Evolutionary conservation across 2,797 vertebrate genomes (phyloP).

Genomic region (Myotis vivesi): DNA sequence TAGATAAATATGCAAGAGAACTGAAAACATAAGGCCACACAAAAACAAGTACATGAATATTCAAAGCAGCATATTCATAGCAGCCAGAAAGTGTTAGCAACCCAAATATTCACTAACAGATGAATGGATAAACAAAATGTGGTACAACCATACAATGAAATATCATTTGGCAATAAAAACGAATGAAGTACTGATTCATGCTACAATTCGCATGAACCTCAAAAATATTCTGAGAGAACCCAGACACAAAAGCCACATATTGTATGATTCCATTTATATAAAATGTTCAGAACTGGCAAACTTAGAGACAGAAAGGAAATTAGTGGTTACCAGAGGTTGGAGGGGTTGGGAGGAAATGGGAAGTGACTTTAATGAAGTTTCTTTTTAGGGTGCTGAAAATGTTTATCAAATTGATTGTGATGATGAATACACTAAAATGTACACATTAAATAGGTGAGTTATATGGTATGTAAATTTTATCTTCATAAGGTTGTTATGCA

Average conservation of each 20-base stretch:
- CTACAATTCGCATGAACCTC: not conserved
- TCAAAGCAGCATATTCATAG: not conserved
- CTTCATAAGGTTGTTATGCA: not conserved
- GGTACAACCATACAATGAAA: not conserved
- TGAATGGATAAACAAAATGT: not conserved
- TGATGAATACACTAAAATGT: not conserved
- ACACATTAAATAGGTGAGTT: not conserved
- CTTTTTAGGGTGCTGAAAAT: constrained; percentile 8
- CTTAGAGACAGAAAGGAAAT: not conserved
- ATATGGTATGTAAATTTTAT: not conserved
- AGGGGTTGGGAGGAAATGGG: not conserved
- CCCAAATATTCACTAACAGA: not conserved
- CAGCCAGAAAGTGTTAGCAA: not conserved
- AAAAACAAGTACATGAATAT: not conserved
- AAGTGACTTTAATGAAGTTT: not conserved
- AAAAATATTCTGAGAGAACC: not conserved
- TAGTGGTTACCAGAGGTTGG: not conserved
- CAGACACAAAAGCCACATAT: not conserved
- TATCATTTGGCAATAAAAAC: not conserved
- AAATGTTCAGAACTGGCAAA: not conserved
- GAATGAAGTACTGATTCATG: not conserved
- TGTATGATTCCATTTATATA: not conserved
- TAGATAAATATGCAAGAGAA: not conserved
- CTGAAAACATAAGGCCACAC: constrained; percentile 3
- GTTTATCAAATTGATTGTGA: not conserved